phyloP scores from a whole-genome alignment of 2,888 invertebrate genomes.

The Opisthograptis luteolata region DNA sequence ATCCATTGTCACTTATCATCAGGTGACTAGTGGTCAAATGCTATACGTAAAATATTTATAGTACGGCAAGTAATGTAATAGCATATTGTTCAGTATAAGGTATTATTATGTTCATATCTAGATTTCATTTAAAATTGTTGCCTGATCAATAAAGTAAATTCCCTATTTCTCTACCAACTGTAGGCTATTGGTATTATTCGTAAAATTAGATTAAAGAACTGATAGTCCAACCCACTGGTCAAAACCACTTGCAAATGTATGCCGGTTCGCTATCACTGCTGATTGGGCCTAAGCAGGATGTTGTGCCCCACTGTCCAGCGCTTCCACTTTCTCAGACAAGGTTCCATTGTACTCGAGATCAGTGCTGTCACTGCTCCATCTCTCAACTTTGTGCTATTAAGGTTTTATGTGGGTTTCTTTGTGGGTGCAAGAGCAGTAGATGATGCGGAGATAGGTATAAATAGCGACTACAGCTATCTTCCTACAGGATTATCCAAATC shows the following conservation, averaged over 20 bases:
- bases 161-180: too few relatives aligned
- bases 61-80: too few relatives aligned
- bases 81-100: too few relatives aligned
- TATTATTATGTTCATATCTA: too few relatives aligned
- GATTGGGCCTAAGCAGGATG: slow-evolving; percentile 31
- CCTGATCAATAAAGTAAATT: too few relatives aligned
- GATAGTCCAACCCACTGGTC: slow-evolving; percentile 1
- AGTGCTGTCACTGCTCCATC: background rate
- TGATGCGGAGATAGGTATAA: background rate
- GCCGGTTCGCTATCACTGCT: slow-evolving; percentile 21
- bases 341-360: slow-evolving; percentile 1
- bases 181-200: too few relatives aligned
- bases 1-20: too few relatives aligned
- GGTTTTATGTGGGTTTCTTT: background rate
- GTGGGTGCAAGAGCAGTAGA: background rate
- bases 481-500: background rate
- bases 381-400: slow-evolving; percentile 8
- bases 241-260: slow-evolving; percentile 20
- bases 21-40: too few relatives aligned
- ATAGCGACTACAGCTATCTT: background rate
- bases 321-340: slow-evolving; percentile 16
- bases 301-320: slow-evolving; percentile 18
- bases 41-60: too few relatives aligned
- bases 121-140: too few relatives aligned
- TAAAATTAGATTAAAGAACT: too few relatives aligned